These are phyloP conservation scores for Hippocampus barbouri DNA, from an alignment of 2,113 vertebrate genomes.

Conservation along the genomic window DNA sequence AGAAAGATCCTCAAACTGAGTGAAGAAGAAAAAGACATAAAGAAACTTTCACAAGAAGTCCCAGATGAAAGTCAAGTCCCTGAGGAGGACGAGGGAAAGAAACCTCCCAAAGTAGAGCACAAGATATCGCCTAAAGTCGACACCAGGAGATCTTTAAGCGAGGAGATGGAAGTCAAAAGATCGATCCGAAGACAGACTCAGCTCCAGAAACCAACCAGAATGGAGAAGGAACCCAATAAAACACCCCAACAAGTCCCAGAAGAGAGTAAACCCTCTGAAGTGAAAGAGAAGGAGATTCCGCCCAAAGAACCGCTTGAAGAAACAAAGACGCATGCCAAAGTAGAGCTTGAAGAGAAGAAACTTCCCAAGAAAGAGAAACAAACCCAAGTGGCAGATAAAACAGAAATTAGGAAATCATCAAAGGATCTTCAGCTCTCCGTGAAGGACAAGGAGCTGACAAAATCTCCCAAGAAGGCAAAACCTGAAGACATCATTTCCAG, in stretches of 20 bases:
- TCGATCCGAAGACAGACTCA: background rate
- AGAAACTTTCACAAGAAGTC: background rate
- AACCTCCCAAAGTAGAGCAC: background rate
- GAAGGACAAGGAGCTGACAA: background rate
- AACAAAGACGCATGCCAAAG: background rate
- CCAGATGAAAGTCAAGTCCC: background rate
- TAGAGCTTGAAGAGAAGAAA: background rate
- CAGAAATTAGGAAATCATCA: background rate
- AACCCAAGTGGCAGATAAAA: background rate
- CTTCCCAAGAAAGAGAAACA: background rate
- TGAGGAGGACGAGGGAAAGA: background rate
- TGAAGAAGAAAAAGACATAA: background rate
- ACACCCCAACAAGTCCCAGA: background rate
- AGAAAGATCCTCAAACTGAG: background rate
- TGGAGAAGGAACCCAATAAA: background rate
- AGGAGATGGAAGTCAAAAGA: background rate
- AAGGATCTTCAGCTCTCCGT: background rate
- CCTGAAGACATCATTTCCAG: background rate
- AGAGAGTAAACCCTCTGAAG: background rate
- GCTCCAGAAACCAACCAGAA: background rate
- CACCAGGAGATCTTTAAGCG: background rate
- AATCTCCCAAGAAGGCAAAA: background rate
- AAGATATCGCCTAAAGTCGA: background rate
- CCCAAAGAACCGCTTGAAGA: background rate
- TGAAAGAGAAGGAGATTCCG: background rate